Conservation (phyloP, 1,140 invertebrate genomes). For the Zaprionus africanus region DNA sequence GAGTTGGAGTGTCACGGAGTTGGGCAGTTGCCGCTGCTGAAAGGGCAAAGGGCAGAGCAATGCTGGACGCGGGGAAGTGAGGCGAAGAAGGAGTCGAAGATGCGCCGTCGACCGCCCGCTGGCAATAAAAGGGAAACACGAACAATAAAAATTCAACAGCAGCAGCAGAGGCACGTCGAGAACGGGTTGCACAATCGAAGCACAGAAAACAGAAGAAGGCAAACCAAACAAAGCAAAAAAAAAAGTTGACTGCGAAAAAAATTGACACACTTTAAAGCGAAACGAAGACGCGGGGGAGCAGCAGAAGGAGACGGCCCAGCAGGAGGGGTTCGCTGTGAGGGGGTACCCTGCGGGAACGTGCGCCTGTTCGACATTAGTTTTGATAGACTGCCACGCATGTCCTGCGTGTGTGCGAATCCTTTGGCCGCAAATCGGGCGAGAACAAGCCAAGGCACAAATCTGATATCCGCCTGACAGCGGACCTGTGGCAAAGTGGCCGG, state of each 20-base stretch:
- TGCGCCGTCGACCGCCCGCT: constrained; percentile 64
- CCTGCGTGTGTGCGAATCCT: constrained; percentile 33
- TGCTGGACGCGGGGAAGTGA: too few relatives aligned
- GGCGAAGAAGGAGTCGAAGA: constrained; percentile 45
- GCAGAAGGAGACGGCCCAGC: constrained; percentile 32
- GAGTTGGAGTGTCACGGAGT: constrained; percentile 4
- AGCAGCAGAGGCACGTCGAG: constrained; percentile 58
- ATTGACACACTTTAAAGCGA: constrained; percentile 72
- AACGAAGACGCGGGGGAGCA: neutral
- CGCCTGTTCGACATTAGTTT: constrained; percentile 60
- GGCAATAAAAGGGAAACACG: constrained; percentile 74
- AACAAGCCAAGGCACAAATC: constrained; percentile 61
- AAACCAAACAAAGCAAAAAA: neutral
- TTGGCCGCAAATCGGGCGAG: constrained; percentile 30
- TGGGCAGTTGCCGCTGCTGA: constrained; percentile 1
- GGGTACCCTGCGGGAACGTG: neutral
- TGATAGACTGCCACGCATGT: constrained; percentile 77
- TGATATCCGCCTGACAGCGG: constrained; percentile 68
- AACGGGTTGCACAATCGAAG: constrained; percentile 28
- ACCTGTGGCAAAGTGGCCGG: constrained; percentile 59
- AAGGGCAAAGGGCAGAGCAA: constrained; percentile 5
- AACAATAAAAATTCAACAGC: constrained; percentile 82
- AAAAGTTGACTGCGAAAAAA: constrained; percentile 14
- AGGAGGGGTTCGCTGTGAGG: neutral
- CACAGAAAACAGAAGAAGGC: neutral